Conservation (phyloP, 1,140 invertebrate genomes). For the Copidosoma floridanum region DNA sequence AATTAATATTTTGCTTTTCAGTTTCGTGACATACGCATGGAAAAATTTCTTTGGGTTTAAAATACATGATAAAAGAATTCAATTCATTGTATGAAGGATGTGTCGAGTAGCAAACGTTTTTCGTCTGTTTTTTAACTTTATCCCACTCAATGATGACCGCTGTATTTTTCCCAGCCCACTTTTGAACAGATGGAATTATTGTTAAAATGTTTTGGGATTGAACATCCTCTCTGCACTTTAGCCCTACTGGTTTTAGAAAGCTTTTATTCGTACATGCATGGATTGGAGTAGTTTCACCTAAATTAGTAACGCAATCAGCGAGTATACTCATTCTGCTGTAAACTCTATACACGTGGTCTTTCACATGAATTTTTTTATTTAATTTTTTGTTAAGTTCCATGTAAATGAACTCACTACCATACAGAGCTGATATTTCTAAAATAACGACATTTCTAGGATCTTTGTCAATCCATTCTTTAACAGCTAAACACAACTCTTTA, state of each 20-base stretch:
- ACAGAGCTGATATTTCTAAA: constrained; percentile 57
- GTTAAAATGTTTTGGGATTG: constrained; percentile 38
- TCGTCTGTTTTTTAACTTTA: constrained; percentile 31
- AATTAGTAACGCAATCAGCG: constrained; percentile 46
- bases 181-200: constrained; percentile 57
- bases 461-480: constrained; percentile 58
- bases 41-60: constrained; percentile 56
- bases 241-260: not conserved
- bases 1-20: constrained; percentile 16
- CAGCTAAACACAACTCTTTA: constrained; percentile 51
- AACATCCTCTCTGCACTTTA: constrained; percentile 36
- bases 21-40: constrained; percentile 53
- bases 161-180: constrained; percentile 53
- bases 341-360: constrained; percentile 36
- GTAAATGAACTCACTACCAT: constrained; percentile 64
- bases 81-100: constrained; percentile 65
- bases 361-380: constrained; percentile 60
- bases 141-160: constrained; percentile 42
- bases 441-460: constrained; percentile 55
- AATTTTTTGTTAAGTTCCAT: constrained; percentile 58
- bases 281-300: constrained; percentile 45
- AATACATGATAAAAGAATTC: constrained; percentile 56
- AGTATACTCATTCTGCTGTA: constrained; percentile 53
- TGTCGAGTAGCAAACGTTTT: constrained; percentile 64
- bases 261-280: constrained; percentile 50